A percentile compares a stretch with the other conserved stretches of the same genome.
Evolutionary conservation across 2,888 invertebrate genomes (phyloP).

Genomic region (Cataglyphis livida): DNA sequence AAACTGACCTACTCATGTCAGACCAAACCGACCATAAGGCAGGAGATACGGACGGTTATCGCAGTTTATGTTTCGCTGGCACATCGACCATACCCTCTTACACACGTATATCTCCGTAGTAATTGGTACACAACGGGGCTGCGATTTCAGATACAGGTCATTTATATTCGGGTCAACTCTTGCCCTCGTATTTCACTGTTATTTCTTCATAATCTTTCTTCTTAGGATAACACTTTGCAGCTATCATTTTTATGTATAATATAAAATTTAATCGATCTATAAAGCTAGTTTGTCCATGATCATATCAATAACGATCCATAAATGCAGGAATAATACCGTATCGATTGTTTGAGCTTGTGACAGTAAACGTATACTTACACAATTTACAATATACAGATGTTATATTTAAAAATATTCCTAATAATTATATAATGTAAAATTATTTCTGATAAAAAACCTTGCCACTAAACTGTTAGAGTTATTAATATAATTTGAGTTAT

Average conservation of each 20-base stretch:
- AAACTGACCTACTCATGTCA: conserved; percentile 55
- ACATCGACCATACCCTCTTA: conserved; percentile 65
- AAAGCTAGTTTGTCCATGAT: not conserved
- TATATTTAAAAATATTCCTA: not conserved
- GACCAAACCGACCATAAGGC: conserved; percentile 62
- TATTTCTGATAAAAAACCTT: not conserved
- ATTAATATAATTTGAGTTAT: not conserved
- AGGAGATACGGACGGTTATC: conserved; percentile 70
- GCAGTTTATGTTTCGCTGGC: conserved; percentile 67
- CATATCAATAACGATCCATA: not conserved
- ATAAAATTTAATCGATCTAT: conserved; percentile 23
- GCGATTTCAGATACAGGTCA: conserved; percentile 70
- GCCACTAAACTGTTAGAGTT: not conserved
- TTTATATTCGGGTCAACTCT: conserved; percentile 55
- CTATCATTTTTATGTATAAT: not conserved
- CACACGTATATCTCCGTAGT: conserved; percentile 70
- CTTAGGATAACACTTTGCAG: not conserved
- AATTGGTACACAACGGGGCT: conserved; percentile 75
- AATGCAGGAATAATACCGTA: not conserved
- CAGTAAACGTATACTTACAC: not conserved
- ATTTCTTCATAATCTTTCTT: not conserved
- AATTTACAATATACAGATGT: not conserved
- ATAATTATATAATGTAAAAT: conserved; percentile 23
- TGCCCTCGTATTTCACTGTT: not conserved
- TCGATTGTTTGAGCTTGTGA: not conserved